Percentiles rank a stretch among this genome's conserved stretches.
phyloP scores from a whole-genome alignment of 2,113 vertebrate genomes.

The Aleadryas rufinucha region DNA sequence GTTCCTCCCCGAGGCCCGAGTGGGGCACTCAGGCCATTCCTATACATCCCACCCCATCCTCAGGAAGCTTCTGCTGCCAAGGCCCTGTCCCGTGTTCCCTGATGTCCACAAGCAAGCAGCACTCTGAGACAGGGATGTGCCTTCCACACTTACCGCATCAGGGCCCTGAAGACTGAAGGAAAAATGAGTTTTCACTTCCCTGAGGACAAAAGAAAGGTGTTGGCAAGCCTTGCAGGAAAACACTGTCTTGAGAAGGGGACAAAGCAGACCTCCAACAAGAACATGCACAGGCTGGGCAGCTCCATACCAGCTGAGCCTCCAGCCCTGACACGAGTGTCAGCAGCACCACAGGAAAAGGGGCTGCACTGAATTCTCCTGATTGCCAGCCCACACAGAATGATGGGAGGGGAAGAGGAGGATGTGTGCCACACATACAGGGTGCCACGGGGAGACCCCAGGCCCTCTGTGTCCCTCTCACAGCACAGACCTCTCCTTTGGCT shows the following conservation, averaged over 20 bases:
- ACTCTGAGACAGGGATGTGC: no score
- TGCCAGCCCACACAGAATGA: accelerated
- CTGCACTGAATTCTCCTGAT: neutral
- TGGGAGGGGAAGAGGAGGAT: neutral
- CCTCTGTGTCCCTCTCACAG: neutral
- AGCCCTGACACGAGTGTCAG: accelerated
- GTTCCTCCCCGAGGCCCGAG: accelerated
- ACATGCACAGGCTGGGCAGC: neutral
- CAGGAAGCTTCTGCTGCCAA: neutral
- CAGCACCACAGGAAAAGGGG: neutral
- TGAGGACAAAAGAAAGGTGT: neutral
- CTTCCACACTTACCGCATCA: neutral
- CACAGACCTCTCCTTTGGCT: neutral
- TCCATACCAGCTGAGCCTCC: neutral
- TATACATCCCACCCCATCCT: neutral
- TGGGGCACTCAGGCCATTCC: neutral
- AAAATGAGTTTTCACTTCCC: neutral
- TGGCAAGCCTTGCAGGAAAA: neutral
- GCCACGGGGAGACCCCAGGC: accelerated
- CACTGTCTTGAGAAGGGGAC: neutral
- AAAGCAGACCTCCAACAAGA: neutral
- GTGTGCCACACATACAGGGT: neutral
- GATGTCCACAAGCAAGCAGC: no score
- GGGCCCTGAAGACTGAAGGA: neutral
- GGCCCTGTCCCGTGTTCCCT: accelerated